Evolutionary conservation across 2,888 invertebrate genomes (phyloP).

Genomic region (Nematopogon swammerdamellus): DNA sequence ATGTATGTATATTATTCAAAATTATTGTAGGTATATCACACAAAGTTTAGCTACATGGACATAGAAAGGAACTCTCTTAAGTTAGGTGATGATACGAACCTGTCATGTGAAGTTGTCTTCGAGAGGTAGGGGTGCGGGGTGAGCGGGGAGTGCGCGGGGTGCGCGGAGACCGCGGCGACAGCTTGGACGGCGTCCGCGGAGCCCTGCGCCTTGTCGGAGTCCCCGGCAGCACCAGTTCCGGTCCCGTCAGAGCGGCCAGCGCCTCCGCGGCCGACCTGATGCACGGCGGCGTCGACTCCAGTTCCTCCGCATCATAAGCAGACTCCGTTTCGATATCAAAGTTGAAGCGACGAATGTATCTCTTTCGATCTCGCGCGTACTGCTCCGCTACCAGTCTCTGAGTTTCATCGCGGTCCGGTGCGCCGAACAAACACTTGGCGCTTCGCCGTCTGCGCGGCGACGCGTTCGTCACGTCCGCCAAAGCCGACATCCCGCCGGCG

Average conservation of each 20-base stretch:
- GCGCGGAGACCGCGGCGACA: slow-evolving; percentile 21
- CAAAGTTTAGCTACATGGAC: too few relatives aligned
- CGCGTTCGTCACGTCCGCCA: slow-evolving; percentile 33
- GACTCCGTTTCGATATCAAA: slow-evolving; percentile 53
- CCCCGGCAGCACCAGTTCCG: slow-evolving; percentile 35
- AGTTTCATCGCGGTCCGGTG: slow-evolving; percentile 57
- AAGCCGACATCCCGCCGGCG: slow-evolving; percentile 26
- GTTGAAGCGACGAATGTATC: slow-evolving; percentile 59
- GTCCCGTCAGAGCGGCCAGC: slow-evolving; percentile 39
- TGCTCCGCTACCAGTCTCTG: slow-evolving; percentile 57
- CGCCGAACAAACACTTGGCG: slow-evolving; percentile 61
- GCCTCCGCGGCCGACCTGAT: slow-evolving; percentile 33
- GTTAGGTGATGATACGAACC: too few relatives aligned
- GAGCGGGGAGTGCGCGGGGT: slow-evolving; percentile 39
- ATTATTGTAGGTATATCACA: too few relatives aligned
- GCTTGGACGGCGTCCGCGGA: slow-evolving; percentile 27
- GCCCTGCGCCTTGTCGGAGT: slow-evolving; percentile 40
- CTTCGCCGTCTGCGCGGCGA: slow-evolving; percentile 41
- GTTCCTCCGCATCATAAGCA: slow-evolving; percentile 30
- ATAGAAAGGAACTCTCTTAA: too few relatives aligned
- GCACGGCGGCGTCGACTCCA: slow-evolving; percentile 29
- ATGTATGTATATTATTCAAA: too few relatives aligned
- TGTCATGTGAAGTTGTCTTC: slow-evolving; percentile 53
- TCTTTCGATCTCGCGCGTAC: slow-evolving; percentile 52
- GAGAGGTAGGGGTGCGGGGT: slow-evolving; percentile 43